These are phyloP conservation scores for Artemia sinica DNA, from an alignment of 2,888 invertebrate genomes.

Conservation along the genomic window DNA sequence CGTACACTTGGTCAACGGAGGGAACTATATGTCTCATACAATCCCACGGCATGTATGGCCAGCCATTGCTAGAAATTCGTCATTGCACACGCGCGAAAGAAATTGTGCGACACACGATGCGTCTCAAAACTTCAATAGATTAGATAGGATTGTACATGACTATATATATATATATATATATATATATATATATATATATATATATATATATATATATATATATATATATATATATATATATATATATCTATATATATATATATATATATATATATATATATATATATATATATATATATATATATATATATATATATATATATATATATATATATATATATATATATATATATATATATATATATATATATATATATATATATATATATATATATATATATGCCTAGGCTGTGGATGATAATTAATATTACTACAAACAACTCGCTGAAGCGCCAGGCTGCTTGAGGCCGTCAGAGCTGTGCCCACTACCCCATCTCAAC, in stretches of 20 bases:
- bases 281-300: constrained; percentile 17
- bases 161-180: no score
- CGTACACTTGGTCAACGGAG: no score
- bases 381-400: constrained; percentile 20
- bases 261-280: constrained; percentile 17
- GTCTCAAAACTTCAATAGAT: no score
- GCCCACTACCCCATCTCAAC: no score
- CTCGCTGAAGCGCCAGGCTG: no score
- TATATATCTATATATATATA: constrained; percentile 14
- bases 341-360: constrained; percentile 18
- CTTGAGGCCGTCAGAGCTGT: no score
- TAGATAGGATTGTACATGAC: no score
- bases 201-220: background rate
- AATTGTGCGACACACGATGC: no score
- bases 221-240: constrained; percentile 20
- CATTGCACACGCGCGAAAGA: no score
- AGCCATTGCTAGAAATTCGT: no score
- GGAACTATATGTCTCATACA: no score
- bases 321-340: constrained; percentile 18
- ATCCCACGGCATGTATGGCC: no score
- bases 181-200: background rate
- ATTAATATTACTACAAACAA: background rate
- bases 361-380: constrained; percentile 19
- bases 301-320: constrained; percentile 17
- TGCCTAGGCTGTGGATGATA: constrained; percentile 2